Evolutionary conservation across 2,113 vertebrate species (phyloP), one percentile per base, ranked within the genome.

Genomic region (Prinia subflava): DNA sequence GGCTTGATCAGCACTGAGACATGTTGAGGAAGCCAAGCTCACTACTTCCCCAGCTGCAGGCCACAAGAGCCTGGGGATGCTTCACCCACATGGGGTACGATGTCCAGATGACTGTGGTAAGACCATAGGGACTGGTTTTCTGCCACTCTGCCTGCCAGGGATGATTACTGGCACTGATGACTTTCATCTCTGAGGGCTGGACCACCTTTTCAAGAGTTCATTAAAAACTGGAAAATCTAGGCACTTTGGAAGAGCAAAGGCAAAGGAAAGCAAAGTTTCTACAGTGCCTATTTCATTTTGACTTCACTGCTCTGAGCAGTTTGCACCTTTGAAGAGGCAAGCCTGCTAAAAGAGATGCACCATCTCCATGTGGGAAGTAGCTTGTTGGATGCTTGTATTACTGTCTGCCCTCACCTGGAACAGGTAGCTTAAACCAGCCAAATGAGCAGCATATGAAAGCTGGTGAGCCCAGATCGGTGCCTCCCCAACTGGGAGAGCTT

Each of bases 371-470:
- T 18, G 70, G 31, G 57, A 82, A 84, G 31, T 8, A 49, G 33
- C 10, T 50, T 44, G 20, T 50, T 14, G 20, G 68, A 50, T 42
- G 42, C 35, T 73, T 47, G 35, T 19, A 4, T 55, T 69, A 27
- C 39, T 56, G 75, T 37, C 83, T 52, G 59, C 15, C 50, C 25
- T 79, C 39, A 65, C 33, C 71, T 44, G 63, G 39, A 88, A 63
- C 71, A 83, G 49, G 27, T 55, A 74, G 25, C 59, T 88, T 46
- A 62, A 46, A 84, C 24, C 57, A 78, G 69, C 18, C 39, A 55
- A 76, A 56, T 39, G 52, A 83, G 76, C 77, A 74, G 55, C 59
- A 91, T 52, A 60, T 35, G 60, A 93, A 94, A 95, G 59, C 24
- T 31, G 13, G 11, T 52, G 78, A 92, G n/a, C 47, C 52, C 39